Evolutionary conservation across 2,888 invertebrate genomes (phyloP).

Genomic region (Monoplex corrugatus): DNA sequence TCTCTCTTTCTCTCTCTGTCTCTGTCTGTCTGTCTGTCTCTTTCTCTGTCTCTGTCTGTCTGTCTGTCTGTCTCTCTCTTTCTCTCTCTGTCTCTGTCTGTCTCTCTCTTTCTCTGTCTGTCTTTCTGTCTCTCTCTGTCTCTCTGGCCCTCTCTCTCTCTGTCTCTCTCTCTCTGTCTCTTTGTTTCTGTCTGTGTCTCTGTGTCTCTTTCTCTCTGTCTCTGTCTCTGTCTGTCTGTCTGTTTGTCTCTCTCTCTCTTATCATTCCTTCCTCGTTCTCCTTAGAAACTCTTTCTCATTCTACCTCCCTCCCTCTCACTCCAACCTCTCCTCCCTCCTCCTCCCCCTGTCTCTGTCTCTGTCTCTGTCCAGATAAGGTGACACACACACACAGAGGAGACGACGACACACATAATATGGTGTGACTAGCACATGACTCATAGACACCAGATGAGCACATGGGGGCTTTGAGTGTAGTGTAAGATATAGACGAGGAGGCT

Average conservation of each 20-base stretch:
- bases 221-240: neutral
- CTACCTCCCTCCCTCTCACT: neutral
- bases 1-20: conserved; percentile 27
- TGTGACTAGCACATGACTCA: neutral
- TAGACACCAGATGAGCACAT: neutral
- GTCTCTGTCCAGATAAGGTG: neutral
- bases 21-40: conserved; percentile 4
- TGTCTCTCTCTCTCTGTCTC: neutral
- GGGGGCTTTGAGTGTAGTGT: no score
- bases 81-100: conserved; percentile 8
- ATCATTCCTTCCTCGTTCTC: neutral
- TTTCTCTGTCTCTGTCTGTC: neutral
- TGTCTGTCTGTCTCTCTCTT: conserved; percentile 28
- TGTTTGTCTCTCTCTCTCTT: conserved; percentile 15
- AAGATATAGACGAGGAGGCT: no score
- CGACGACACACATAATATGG: neutral
- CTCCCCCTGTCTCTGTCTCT: conserved; percentile 15
- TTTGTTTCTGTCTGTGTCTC: no score
- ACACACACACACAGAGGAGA: neutral
- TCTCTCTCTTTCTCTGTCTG: conserved; percentile 1
- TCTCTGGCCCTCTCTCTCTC: neutral
- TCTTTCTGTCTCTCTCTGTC: neutral
- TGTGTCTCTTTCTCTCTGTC: neutral
- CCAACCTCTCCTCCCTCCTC: neutral
- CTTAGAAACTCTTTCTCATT: neutral